These are phyloP conservation scores for Baryphthengus martii DNA, from an alignment of 2,113 vertebrate species.

Conservation along the genomic window DNA sequence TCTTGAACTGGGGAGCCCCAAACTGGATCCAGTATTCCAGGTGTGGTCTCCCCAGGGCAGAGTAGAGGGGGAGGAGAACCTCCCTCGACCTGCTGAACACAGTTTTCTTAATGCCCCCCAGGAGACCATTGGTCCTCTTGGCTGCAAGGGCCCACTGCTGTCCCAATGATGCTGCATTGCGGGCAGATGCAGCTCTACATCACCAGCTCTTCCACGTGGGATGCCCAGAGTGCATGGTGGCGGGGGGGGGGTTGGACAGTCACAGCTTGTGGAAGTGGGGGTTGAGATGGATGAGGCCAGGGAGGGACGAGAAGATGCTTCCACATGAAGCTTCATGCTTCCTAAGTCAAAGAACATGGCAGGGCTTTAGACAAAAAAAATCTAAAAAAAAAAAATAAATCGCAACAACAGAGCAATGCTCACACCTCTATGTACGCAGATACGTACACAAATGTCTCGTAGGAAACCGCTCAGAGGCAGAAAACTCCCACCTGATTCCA, in stretches of 20 bases:
- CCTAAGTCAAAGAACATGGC: not conserved
- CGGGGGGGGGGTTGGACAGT: too few species aligned
- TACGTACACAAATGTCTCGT: fast-evolving
- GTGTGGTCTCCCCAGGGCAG: too few species aligned
- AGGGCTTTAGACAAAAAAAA: not conserved
- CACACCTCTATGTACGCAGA: too few species aligned
- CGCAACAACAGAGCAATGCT: too few species aligned
- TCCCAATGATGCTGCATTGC: fast-evolving
- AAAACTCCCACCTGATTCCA: not conserved
- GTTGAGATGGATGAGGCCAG: not conserved
- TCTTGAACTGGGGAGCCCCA: too few species aligned
- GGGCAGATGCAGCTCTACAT: fast-evolving
- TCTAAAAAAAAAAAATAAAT: too few species aligned
- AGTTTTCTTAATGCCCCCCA: too few species aligned
- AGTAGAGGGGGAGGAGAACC: too few species aligned
- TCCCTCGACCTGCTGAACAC: too few species aligned
- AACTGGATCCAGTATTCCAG: too few species aligned
- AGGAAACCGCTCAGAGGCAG: not conserved
- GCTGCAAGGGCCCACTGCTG: too few species aligned
- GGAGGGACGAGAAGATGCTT: not conserved
- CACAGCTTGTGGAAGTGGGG: not conserved
- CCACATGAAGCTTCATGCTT: not conserved
- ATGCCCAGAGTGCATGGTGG: fast-evolving
- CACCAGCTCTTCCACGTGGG: fast-evolving
- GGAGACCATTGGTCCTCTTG: too few species aligned